phyloP scores from a whole-genome alignment of 2,113 vertebrate species.

The Gorsachius goisagi region DNA sequence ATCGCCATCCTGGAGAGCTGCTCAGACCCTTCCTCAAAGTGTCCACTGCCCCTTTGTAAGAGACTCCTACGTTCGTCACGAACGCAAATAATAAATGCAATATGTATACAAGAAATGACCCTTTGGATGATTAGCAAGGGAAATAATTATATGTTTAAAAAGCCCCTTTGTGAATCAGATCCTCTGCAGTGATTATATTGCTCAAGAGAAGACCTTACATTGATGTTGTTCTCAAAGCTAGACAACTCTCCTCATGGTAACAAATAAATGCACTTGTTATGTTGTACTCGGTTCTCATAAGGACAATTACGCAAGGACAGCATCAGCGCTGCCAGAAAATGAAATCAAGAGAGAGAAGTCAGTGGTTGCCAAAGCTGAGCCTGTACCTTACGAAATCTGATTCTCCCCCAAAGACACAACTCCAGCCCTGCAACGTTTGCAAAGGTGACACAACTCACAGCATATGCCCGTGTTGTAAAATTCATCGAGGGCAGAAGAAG shows the following conservation, averaged over 20 bases:
- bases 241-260: neutral
- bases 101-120: neutral
- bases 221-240: neutral
- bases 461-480: neutral
- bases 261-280: neutral
- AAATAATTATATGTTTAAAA: neutral
- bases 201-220: neutral
- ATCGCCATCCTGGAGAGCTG: neutral
- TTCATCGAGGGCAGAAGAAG: neutral
- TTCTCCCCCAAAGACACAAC: conserved; percentile 12
- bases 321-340: conserved; percentile 31
- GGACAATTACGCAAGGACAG: conserved; percentile 43
- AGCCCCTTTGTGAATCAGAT: neutral
- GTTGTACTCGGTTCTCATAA: conserved; percentile 21
- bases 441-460: conserved; percentile 24
- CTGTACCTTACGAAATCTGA: conserved; percentile 20
- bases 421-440: neutral
- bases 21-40: neutral
- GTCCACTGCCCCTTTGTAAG: neutral
- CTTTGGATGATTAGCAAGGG: neutral
- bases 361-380: conserved; percentile 16
- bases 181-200: neutral
- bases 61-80: neutral
- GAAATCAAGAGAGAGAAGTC: conserved; percentile 26
- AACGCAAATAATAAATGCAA: neutral